Evolutionary conservation across 2,888 invertebrate species (phyloP), one percentile per base, ranked within the genome.

Genomic region (Ptychoptera contaminata): DNA sequence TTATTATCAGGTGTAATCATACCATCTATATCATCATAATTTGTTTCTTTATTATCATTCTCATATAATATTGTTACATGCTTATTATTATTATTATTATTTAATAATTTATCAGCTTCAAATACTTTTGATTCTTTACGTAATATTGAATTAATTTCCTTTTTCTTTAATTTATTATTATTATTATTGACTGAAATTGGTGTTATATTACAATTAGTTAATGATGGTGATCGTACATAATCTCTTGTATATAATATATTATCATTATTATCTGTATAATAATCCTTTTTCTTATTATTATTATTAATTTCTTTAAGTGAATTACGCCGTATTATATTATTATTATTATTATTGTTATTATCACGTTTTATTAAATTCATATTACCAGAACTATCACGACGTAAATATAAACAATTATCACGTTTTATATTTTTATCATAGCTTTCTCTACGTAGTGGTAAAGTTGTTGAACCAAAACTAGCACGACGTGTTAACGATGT

Each of bases 291-390:
- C 16, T 42, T 34, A n/a, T 12, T 30, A 34, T 34, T 34, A 12
- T 34, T 42, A 11, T 31, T 31, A n/a, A n/a, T n/a, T 9, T 30
- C 32, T 9, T 42, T 42, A 16, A 42, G 9, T 23, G 44, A 44
- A 38, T 44, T 41, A 7, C 37, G 31, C 7, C 44, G 30, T 38
- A 40, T 23, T 14, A 15, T 16, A 9, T 50, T 48, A 15, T 46
- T 44, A 49, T 50, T 52, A 35, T 52, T 50, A n/a, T n/a, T n/a
- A 9, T 50, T 48, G 15, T 46, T 44, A 49, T 50, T 52, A 35
- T 52, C 52, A n/a, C 50, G 48, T 29, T 50, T 45, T 11, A 52
- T 47, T 23, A 52, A 41, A 50, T 52, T 52, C 7, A 49, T 48
- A 40, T 46, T 44, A 9, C 52, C 52, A 14, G 46, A 47, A 45